Conservation (phyloP, 2,113 vertebrate species). For the Sorex fumeus region DNA sequence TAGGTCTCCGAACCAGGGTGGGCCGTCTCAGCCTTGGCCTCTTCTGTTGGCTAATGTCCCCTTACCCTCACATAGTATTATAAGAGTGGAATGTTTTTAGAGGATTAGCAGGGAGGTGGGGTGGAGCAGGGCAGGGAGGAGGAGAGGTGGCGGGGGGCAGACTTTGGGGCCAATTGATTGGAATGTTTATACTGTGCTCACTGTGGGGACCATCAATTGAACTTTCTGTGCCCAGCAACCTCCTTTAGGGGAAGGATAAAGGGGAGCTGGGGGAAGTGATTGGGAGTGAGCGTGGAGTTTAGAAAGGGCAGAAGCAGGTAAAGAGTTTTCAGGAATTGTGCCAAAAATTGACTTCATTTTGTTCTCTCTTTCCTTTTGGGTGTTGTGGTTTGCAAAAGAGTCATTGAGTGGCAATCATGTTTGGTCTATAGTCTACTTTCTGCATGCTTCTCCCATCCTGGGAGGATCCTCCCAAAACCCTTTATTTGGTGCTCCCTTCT, state of each 20-base stretch:
- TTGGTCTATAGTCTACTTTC: too few species aligned
- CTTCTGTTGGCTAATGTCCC: not conserved
- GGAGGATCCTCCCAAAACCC: too few species aligned
- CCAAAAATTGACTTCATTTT: not conserved
- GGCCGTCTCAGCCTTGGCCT: not conserved
- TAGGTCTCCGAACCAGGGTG: not conserved
- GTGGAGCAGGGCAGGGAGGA: too few species aligned
- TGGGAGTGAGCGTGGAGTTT: too few species aligned
- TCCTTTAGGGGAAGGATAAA: not conserved
- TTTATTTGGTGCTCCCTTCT: too few species aligned
- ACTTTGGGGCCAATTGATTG: not conserved
- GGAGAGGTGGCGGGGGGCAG: not conserved
- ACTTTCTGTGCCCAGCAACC: not conserved
- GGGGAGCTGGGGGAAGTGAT: not conserved
- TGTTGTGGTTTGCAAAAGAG: too few species aligned
- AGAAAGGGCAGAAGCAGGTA: not conserved
- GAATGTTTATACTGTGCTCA: not conserved
- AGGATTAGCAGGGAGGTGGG: not conserved
- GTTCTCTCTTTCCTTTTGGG: too few species aligned
- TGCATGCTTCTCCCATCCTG: too few species aligned
- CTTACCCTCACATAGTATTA: not conserved
- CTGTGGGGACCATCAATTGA: not conserved
- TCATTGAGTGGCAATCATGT: too few species aligned
- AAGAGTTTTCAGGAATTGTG: not conserved
- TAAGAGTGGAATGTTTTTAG: slow-evolving; percentile 3